Conservation (phyloP, 1,140 invertebrate genomes). For the Drosophila funebris region DNA sequence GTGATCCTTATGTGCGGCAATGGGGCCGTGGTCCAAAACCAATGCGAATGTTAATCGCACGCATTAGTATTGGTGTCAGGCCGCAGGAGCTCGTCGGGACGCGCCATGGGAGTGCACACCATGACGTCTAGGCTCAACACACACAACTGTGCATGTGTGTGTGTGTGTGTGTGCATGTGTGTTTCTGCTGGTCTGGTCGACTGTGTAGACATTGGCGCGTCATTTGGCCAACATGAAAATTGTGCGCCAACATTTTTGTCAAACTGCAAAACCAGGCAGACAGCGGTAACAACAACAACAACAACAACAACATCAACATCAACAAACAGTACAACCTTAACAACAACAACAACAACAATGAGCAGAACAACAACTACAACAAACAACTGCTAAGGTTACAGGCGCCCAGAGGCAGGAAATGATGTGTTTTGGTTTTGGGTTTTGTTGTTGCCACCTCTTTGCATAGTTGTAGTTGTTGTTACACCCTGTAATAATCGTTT, state of each 20-base stretch:
- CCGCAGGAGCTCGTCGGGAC: conserved; percentile 43
- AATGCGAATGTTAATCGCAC: conserved; percentile 76
- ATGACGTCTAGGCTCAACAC: conserved; percentile 12
- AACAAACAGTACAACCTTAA: not conserved
- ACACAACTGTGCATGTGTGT: not conserved
- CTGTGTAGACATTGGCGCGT: conserved; percentile 56
- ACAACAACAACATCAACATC: conserved; percentile 2
- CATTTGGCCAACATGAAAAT: conserved; percentile 63
- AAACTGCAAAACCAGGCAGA: conserved; percentile 48
- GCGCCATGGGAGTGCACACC: conserved; percentile 47
- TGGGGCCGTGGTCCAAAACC: conserved; percentile 29
- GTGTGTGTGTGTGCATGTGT: not conserved
- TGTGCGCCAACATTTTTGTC: conserved; percentile 69
- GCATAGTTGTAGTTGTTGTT: not conserved
- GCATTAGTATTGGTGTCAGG: conserved; percentile 82
- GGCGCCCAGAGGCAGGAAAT: conserved; percentile 4
- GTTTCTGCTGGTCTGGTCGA: not conserved
- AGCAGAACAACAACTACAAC: conserved; percentile 13
- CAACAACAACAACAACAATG: conserved; percentile 3
- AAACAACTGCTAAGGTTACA: conserved; percentile 22
- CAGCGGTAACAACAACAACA: conserved; percentile 19
- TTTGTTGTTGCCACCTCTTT: not conserved
- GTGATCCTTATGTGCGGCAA: not conserved
- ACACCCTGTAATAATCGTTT: not conserved
- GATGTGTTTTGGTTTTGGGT: conserved; percentile 47